These are phyloP conservation scores for Heterochromis multidens DNA, from an alignment of 2,113 vertebrate genomes.

Conservation along the genomic window DNA sequence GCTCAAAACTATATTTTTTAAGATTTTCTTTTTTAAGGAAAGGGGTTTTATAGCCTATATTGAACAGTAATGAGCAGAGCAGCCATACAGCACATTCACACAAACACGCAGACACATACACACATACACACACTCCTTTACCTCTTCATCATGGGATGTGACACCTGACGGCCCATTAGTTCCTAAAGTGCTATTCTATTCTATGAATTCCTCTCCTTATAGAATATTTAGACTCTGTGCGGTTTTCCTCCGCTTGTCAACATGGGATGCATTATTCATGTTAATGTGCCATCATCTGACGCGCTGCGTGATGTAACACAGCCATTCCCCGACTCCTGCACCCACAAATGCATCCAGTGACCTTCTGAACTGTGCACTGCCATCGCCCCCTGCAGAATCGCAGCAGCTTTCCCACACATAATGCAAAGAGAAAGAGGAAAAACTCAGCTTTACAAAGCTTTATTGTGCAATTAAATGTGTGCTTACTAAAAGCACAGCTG, in stretches of 20 bases:
- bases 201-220: conserved; percentile 65
- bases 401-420: conserved; percentile 24
- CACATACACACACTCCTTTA: conserved; percentile 11
- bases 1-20: conserved; percentile 34
- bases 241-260: conserved; percentile 64
- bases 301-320: conserved; percentile 64
- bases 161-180: conserved; percentile 71
- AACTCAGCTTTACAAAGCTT: conserved; percentile 8
- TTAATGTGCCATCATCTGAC: conserved; percentile 71
- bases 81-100: conserved; percentile 1
- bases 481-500: conserved; percentile 17
- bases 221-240: conserved; percentile 65
- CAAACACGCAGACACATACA: not conserved
- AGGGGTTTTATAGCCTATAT: conserved; percentile 42
- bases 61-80: conserved; percentile 52
- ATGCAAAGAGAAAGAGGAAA: not conserved
- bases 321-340: conserved; percentile 41
- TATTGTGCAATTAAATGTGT: conserved; percentile 45
- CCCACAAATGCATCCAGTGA: conserved; percentile 56
- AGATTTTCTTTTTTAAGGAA: conserved; percentile 2
- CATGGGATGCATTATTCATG: conserved; percentile 73
- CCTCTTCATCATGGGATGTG: conserved; percentile 61
- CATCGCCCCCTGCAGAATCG: conserved; percentile 39
- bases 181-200: conserved; percentile 68
- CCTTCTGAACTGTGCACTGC: conserved; percentile 67